Evolutionary conservation across 2,113 vertebrate genomes (phyloP), one percentile per base, ranked within the genome.

Genomic region (Planiliza haematocheilus): DNA sequence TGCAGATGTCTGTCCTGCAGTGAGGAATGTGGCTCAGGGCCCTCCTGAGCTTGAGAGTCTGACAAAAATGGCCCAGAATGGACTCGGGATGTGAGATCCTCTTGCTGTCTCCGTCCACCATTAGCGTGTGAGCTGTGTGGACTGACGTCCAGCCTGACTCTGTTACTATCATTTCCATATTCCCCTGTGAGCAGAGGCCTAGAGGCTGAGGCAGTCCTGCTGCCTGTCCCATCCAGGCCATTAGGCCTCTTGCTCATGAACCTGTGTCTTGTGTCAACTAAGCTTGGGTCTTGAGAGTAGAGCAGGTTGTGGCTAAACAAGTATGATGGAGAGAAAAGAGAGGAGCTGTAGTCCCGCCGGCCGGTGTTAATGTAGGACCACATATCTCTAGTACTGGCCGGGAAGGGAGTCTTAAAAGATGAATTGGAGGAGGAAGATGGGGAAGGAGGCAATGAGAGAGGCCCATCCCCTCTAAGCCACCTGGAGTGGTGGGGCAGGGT

Each of bases 21-120:
- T 58, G 87, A 91, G 89, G 92, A 92, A 93, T 93, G 94, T 91
- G 87, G 70, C 81, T 91, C 90, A 59, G 77, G 62, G 58, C 56
- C 85, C 79, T 91, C 89, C 79, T 86, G 91, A 73, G 87, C 67
- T 66, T 85, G 83, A 70, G 75, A 79, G 63, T 91, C 88, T 64
- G 83, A 70, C 70, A 90, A 84, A 66, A 89, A 86, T 21, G 73
- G 9, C 60, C 87, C 87, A 63, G 86, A 76, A 46, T 57, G 83
- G 49, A 71, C 37, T 30, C 34, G 80, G 58, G 77, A 70, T 34
- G 78, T 50, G 42, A 83, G 49, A 48, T 93, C 92, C 46, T 93
- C 93, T 43, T 86, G 91, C 58, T 86, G 89, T 69, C 90, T 86
- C 72, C 88, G 88, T 49, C 90, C 93, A 48, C 91, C 92, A 3